Base-by-base conservation (phyloP, 2,797 vertebrate genomes). In the Schizopygopsis malacanthus region DNA sequence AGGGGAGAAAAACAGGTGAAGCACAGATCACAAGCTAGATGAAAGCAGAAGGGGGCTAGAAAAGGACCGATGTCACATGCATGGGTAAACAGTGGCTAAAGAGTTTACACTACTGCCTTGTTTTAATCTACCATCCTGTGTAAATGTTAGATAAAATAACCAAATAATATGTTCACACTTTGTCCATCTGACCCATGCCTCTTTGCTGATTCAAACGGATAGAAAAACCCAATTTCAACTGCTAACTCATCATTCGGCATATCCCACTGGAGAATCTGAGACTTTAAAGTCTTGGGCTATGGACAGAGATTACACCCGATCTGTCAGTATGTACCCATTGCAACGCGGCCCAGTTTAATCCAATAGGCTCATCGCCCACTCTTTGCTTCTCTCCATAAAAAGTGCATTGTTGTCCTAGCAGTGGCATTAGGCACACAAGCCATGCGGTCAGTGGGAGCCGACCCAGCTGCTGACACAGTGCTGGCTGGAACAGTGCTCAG, bases 271-370 rank as follows among this genome's bases (percentile, higher is more conserved):
- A 41, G 76, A 91, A 89, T 89, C 90, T 84, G 20, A 72, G 84
- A 83, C 89, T 83, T 79, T 90, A 86, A 84, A 87, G 83, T 41
- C 52, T 88, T 88, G 5, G 85, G 89, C 89, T 91, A 86, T 85
- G 63, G 84, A 91, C 65, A 72, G 89, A 92, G 93, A 94, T 94
- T 93, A 94, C 85, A 87, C 78, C 76, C 90, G 93, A 92, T 92
- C 91, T 89, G 78, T 90, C 85, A 89, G 15, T 52, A 59, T 54
- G 45, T 59, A 52, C 65, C 73, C 81, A 25, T n/a, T 84, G 85
- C 82, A 85, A 76, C 20, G 12, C 43, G 78, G 86, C 79, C 85
- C 79, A 82, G 76, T 90, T 89, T 93, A 92, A 93, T 94, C 91
- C 91, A 91, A 82, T 86, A 87, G 90, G 87, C 87, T 90, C 84